These are phyloP conservation scores for Epizoanthus stellaris DNA, from an alignment of 92 coral and sea anemone species.

Conservation along the genomic window DNA sequence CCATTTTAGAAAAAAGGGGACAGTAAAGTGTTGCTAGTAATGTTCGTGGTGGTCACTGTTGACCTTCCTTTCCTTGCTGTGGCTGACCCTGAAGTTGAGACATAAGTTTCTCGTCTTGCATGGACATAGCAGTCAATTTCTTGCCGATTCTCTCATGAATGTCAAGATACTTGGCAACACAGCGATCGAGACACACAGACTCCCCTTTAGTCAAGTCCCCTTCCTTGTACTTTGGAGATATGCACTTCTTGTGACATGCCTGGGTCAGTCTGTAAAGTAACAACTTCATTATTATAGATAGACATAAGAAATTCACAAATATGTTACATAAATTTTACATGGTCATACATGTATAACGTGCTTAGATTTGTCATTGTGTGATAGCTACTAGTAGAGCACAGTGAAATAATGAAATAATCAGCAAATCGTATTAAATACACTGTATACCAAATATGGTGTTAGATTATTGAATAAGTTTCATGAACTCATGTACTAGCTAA, in stretches of 20 bases:
- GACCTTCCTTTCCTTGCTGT: conserved; percentile 37
- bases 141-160: conserved; percentile 98
- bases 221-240: conserved; percentile 96
- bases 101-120: conserved; percentile 98
- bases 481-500: no score
- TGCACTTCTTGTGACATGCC: conserved; percentile 99
- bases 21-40: not conserved
- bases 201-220: conserved; percentile 98
- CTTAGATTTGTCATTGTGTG: no score
- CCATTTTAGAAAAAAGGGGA: no score
- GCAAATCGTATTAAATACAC: no score
- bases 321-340: no score
- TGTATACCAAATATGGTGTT: no score
- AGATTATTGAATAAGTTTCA: no score
- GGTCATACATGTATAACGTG: no score
- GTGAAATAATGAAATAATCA: not conserved
- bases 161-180: conserved; percentile 98
- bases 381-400: no score
- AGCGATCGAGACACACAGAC: conserved; percentile 96
- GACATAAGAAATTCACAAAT: no score
- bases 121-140: conserved; percentile 95
- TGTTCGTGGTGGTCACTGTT: not conserved
- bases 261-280: conserved; percentile 74
- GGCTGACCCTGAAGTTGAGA: conserved; percentile 93
- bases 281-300: not conserved